Evolutionary conservation across 2,888 invertebrate genomes (phyloP), one percentile per base, ranked within the genome.

Genomic region (Drosophila silvestris): DNA sequence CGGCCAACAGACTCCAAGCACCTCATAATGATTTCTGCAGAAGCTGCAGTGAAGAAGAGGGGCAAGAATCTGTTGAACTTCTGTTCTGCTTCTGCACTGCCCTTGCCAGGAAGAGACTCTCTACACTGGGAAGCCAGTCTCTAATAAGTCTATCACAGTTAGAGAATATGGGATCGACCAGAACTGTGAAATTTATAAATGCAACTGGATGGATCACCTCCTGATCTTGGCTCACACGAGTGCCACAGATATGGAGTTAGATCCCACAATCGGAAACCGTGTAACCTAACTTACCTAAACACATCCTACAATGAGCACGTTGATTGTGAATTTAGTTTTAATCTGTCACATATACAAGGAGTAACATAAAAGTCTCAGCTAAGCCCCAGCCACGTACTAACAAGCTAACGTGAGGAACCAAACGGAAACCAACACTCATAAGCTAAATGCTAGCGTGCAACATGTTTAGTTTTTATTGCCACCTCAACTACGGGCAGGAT

Each of bases 381-480:
- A 69, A 76, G 66, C 64, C 69, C 57, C 65, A 63, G 66, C 64
- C 61, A 66, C 58, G 68, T 61, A 62, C 65, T 26, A 64, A 61
- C 63, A 56, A 22, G 41, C 19, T 1, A 14, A 33, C 12, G 37
- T 30, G 12, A 28, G 22, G n/a, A 26, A 16, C 30, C 35, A 22
- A 39, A 61, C 33, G 19, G 12, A 19, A 30, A 26, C 26, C 35
- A 12, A 56, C 56, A 56, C 12, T 37, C 65, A 57, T 53, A 66
- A 67, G 65, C 63, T 26, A 51, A 68, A 68, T 26, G 47, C 10
- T 30, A 53, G 50, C 62, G 53, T 44, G 28, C 57, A 52, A 73
- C 69, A 82, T 85, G 74, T 78, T 85, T 80, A 82, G 81, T 82
- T 82, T 87, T 82, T 81, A 82, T 80, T 80, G 81, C 70, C 70